Conservation (phyloP, 2,113 vertebrate species). For the Harpagus bidentatus region DNA sequence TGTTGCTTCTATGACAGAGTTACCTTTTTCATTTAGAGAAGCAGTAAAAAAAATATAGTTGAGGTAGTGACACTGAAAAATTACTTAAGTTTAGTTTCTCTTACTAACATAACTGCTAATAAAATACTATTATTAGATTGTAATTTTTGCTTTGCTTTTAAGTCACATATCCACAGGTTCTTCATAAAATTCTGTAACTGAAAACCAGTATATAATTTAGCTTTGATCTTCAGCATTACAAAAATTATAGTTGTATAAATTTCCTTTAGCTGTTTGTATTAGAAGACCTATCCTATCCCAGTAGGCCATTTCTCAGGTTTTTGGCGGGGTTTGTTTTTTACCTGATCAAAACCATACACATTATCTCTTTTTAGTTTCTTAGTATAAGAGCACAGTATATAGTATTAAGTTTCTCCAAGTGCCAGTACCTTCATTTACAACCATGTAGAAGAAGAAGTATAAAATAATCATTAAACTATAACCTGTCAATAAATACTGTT, state of each 20-base stretch:
- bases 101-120: background rate
- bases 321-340: background rate
- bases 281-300: background rate
- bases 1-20: background rate
- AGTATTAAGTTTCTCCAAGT: background rate
- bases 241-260: background rate
- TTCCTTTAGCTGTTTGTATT: background rate
- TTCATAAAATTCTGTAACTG: background rate
- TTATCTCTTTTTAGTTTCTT: background rate
- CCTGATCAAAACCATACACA: background rate
- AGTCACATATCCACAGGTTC: background rate
- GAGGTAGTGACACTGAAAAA: background rate
- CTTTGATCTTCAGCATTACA: background rate
- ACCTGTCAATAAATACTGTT: background rate
- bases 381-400: background rate
- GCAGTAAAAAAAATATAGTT: background rate
- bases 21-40: background rate
- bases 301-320: background rate
- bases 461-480: background rate
- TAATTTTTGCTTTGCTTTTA: background rate
- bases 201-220: background rate
- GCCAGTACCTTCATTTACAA: background rate
- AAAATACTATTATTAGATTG: background rate
- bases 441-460: background rate
- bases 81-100: background rate